Evolutionary conservation across 2,888 invertebrate species (phyloP).

Genomic region (Himalopsyche anomala): DNA sequence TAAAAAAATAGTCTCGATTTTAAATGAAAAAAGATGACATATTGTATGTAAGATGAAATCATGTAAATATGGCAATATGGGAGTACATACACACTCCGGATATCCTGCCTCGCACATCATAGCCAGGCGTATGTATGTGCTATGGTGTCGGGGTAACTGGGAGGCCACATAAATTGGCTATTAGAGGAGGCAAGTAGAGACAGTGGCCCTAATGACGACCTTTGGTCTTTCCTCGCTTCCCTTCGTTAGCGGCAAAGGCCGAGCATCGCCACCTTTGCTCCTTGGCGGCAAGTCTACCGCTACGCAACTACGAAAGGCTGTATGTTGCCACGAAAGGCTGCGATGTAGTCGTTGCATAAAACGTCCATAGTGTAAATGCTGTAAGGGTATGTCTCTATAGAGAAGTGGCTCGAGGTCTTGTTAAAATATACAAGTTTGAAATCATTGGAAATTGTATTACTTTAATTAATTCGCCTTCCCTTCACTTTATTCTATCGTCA

Average conservation of each 20-base stretch:
- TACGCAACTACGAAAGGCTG: slow-evolving; percentile 3
- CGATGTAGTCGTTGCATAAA: background rate
- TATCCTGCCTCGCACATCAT: slow-evolving; percentile 66
- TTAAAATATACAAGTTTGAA: background rate
- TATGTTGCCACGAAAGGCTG: background rate
- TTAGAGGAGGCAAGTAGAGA: slow-evolving; percentile 73
- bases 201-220: slow-evolving; percentile 79
- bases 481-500: no score
- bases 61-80: no score
- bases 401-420: background rate
- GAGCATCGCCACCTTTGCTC: slow-evolving; percentile 72
- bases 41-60: no score
- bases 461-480: no score
- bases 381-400: background rate
- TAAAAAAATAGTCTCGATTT: no score
- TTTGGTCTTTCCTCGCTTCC: slow-evolving; percentile 75
- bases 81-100: slow-evolving; percentile 73
- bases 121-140: background rate
- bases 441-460: no score
- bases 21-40: no score
- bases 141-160: slow-evolving; percentile 61
- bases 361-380: background rate
- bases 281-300: slow-evolving; percentile 51
- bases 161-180: slow-evolving; percentile 78
- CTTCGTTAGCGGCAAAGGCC: slow-evolving; percentile 78